Evolutionary conservation across 2,888 invertebrate species (phyloP), one percentile per base, ranked within the genome.

Genomic region (Tetrapedia diversipes): DNA sequence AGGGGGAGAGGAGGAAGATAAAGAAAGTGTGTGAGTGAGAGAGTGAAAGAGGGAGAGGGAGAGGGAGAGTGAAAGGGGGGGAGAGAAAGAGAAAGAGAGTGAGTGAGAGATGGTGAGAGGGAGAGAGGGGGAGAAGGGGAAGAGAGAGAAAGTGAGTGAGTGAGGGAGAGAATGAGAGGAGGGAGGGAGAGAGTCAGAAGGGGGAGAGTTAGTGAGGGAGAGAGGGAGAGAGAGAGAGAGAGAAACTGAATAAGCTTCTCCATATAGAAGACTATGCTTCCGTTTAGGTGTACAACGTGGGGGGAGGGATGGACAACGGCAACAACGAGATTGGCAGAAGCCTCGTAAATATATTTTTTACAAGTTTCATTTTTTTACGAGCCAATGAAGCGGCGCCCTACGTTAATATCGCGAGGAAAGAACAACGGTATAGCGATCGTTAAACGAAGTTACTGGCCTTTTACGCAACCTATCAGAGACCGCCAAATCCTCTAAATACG

Each of bases 191-290:
- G n/a, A n/a, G n/a, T n/a, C n/a, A n/a, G n/a, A n/a, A n/a, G n/a
- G n/a, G n/a, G n/a, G n/a, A n/a, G n/a, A n/a, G n/a, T n/a, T n/a
- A n/a, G n/a, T n/a, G n/a, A n/a, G n/a, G n/a, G n/a, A n/a, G n/a
- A n/a, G n/a, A n/a, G n/a, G n/a, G n/a, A n/a, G n/a, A n/a, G n/a
- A n/a, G n/a, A n/a, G n/a, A n/a, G n/a, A n/a, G n/a, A n/a, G n/a
- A n/a, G n/a, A n/a, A n/a, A n/a, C n/a, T n/a, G n/a, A n/a, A 82
- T 77, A 71, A 72, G 66, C 57, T 51, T 68, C n/a, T 61, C 43
- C 51, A 4, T n/a, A 27, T 11, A n/a, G 11, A 7, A 45, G 72
- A 56, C 45, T 16, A 53, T 29, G 16, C 53, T 27, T 22, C 27
- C 41, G n/a, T 57, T 49, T 51, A 10, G n/a, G n/a, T 41, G 32